phyloP scores from a whole-genome alignment of 1,140 invertebrate species.

The Heliothis virescens region DNA sequence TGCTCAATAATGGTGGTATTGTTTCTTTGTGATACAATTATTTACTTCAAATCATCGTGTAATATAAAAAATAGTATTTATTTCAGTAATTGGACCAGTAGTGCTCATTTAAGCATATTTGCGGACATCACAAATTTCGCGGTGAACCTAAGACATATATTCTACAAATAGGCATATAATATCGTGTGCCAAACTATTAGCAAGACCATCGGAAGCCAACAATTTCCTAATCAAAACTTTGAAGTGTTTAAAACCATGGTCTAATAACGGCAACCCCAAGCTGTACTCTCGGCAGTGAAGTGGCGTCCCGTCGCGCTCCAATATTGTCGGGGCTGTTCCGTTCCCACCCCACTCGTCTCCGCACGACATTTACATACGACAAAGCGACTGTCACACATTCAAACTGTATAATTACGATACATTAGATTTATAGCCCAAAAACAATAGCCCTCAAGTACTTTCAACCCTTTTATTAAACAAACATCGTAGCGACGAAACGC shows the following conservation, averaged over 20 bases:
- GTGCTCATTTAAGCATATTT: too few species aligned
- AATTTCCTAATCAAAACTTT: conserved; percentile 36
- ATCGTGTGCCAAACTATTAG: not conserved
- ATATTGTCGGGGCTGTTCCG: conserved; percentile 62
- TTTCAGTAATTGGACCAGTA: too few species aligned
- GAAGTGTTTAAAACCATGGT: conserved; percentile 56
- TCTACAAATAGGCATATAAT: too few species aligned
- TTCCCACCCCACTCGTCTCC: conserved; percentile 77
- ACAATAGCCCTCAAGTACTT: conserved; percentile 73
- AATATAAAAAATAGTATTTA: too few species aligned
- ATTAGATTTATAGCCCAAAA: conserved; percentile 84
- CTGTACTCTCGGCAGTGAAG: conserved; percentile 63
- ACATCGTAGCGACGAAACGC: conserved; percentile 60
- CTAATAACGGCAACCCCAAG: conserved; percentile 63
- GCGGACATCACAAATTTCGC: too few species aligned
- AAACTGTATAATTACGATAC: conserved; percentile 81
- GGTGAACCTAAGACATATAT: too few species aligned
- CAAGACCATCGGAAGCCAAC: not conserved
- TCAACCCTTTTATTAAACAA: conserved; percentile 77
- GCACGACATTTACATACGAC: conserved; percentile 79
- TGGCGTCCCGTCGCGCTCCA: conserved; percentile 74
- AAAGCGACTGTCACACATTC: conserved; percentile 82
- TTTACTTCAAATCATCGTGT: too few species aligned
- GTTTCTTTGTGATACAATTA: not conserved
- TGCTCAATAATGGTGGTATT: conserved; percentile 12